Evolutionary conservation across 2,113 vertebrate species (phyloP).

Genomic region (Excalfactoria chinensis): DNA sequence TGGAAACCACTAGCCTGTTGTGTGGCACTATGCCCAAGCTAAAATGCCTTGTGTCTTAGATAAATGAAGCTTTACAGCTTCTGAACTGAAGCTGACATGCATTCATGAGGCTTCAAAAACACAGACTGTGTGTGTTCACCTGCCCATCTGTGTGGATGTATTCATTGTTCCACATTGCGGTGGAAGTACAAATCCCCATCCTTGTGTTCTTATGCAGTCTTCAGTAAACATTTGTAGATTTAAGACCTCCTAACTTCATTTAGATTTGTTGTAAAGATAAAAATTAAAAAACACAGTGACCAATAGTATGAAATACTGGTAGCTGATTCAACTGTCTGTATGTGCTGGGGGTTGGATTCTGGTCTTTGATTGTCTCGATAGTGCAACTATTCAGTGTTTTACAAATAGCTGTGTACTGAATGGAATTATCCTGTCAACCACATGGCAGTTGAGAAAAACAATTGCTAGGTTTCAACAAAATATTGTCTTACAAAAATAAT

Average conservation of each 20-base stretch:
- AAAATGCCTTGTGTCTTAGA: not conserved
- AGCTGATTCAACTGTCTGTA: not conserved
- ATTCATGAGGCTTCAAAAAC: not conserved
- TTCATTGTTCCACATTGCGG: not conserved
- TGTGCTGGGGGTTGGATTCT: not conserved
- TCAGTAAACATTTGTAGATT: not conserved
- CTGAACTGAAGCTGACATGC: not conserved
- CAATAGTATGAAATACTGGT: not conserved
- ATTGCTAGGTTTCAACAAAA: not conserved
- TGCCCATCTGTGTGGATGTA: not conserved
- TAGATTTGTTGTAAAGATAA: not conserved
- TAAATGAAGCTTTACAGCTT: not conserved
- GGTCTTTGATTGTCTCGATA: not conserved
- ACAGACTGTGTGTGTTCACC: not conserved
- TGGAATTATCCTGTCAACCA: not conserved
- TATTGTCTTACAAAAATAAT: not conserved
- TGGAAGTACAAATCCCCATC: not conserved
- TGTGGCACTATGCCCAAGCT: not conserved
- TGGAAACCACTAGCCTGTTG: not conserved
- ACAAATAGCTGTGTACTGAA: not conserved
- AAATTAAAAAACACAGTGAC: not conserved
- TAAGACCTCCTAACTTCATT: not conserved
- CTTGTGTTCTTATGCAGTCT: accelerated
- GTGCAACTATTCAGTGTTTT: not conserved
- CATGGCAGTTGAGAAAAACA: not conserved